Evolutionary conservation across 2,113 vertebrate species (phyloP).

Genomic region (Aphyosemion australe): DNA sequence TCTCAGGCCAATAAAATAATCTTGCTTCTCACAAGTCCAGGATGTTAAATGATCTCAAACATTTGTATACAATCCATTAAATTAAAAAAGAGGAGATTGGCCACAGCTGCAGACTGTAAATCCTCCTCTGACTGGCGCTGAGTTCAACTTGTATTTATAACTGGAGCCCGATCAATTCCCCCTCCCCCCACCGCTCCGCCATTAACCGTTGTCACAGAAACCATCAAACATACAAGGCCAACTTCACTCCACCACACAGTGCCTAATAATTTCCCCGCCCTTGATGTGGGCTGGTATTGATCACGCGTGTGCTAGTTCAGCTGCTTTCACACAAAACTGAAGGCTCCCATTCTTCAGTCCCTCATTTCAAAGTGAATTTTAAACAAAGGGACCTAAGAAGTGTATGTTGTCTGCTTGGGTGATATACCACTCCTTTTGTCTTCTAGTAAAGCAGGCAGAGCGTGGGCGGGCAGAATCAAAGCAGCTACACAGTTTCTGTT

Average conservation of each 20-base stretch:
- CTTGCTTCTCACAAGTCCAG: background rate
- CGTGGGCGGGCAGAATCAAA: conserved; percentile 34
- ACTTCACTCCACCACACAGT: conserved; percentile 27
- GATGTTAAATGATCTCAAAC: conserved; percentile 2
- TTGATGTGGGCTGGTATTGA: conserved; percentile 35
- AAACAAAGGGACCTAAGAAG: conserved; percentile 24
- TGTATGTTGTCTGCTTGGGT: conserved; percentile 7
- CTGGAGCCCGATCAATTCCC: conserved; percentile 58
- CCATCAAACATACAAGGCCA: conserved; percentile 57
- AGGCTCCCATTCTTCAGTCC: conserved; percentile 30
- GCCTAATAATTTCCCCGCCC: conserved; percentile 43
- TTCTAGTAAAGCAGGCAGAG: background rate
- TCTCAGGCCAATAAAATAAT: too few relatives aligned
- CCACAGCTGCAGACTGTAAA: conserved; percentile 45
- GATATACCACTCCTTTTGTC: conserved; percentile 11
- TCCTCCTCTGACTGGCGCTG: conserved; percentile 40
- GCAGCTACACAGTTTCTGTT: conserved; percentile 19
- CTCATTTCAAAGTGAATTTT: conserved; percentile 10
- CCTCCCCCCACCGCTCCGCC: conserved; percentile 30
- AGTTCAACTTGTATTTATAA: conserved; percentile 55
- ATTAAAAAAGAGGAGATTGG: conserved; percentile 1
- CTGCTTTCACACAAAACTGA: conserved; percentile 29
- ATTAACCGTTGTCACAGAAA: conserved; percentile 60
- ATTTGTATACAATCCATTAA: background rate
- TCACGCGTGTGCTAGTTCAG: conserved; percentile 28